phyloP scores from a whole-genome alignment of 2,888 invertebrate species.

The Coenonympha arcania region DNA sequence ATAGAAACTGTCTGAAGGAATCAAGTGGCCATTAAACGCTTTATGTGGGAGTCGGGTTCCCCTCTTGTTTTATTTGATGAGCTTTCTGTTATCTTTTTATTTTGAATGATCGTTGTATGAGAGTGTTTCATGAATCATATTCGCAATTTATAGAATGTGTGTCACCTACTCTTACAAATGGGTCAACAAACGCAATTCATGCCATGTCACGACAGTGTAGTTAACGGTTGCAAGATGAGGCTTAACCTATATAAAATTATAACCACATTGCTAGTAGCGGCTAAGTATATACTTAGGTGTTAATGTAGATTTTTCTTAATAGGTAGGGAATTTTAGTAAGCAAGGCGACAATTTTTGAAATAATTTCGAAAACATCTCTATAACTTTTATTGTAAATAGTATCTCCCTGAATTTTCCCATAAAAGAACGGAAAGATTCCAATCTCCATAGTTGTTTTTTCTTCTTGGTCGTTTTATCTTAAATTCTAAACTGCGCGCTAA shows the following conservation, averaged over 20 bases:
- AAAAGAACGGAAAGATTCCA: too few species aligned
- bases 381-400: too few species aligned
- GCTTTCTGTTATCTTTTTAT: neutral
- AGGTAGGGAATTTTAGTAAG: too few species aligned
- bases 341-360: too few species aligned
- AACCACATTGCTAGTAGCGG: too few species aligned
- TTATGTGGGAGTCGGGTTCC: neutral
- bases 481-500: too few species aligned
- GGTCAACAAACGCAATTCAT: neutral
- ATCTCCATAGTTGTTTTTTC: too few species aligned
- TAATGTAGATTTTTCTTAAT: too few species aligned
- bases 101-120: neutral
- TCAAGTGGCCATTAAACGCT: neutral
- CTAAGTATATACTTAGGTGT: neutral
- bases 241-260: neutral
- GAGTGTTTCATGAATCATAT: neutral
- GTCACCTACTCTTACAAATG: neutral
- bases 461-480: too few species aligned
- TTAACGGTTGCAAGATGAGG: neutral
- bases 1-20: constrained; percentile 2
- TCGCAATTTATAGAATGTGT: constrained; percentile 1
- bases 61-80: neutral
- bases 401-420: too few species aligned
- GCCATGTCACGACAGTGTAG: neutral
- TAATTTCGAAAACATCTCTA: too few species aligned